phyloP scores from a whole-genome alignment of 2,888 invertebrate species.

The Caenorhabditis sp. region DNA sequence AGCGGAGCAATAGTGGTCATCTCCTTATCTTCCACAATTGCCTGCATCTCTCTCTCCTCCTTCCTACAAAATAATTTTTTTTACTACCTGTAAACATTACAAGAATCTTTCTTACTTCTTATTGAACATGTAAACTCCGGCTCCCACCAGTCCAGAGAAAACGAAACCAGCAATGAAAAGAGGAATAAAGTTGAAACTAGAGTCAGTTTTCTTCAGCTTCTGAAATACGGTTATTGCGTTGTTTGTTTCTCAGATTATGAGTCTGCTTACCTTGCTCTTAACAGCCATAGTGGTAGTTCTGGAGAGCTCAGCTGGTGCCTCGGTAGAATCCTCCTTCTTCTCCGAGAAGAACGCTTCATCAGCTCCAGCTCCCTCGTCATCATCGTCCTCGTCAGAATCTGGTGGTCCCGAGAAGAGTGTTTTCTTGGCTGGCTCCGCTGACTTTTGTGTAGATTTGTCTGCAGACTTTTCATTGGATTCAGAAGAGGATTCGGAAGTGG shows the following conservation, averaged over 20 bases:
- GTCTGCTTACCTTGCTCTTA: conserved; percentile 43
- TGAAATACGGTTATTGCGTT: conserved; percentile 9
- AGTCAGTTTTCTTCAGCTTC: conserved; percentile 38
- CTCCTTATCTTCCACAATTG: conserved; percentile 57
- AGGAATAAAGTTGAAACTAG: conserved; percentile 47
- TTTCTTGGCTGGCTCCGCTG: conserved; percentile 36
- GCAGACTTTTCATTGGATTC: conserved; percentile 38
- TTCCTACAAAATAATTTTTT: conserved; percentile 31
- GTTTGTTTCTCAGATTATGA: background rate
- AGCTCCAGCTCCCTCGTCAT: conserved; percentile 56
- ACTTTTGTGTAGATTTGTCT: conserved; percentile 30
- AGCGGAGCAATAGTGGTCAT: conserved; percentile 62
- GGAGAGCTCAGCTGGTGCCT: conserved; percentile 46
- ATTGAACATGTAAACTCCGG: conserved; percentile 38
- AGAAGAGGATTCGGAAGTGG: conserved; percentile 36
- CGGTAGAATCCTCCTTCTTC: conserved; percentile 40
- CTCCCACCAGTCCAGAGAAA: conserved; percentile 47
- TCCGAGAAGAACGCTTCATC: conserved; percentile 63
- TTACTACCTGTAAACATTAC: background rate
- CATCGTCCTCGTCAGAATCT: conserved; percentile 61
- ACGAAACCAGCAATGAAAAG: conserved; percentile 38
- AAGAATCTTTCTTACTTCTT: conserved; percentile 38
- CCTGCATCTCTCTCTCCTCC: conserved; percentile 25
- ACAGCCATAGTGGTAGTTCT: conserved; percentile 58
- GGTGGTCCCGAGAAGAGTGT: conserved; percentile 45